A percentile compares a stretch with the other conserved stretches of the same genome.
These are phyloP conservation scores for Rhimphoctona megacephalus DNA, from an alignment of 2,888 invertebrate species.

Conservation along the genomic window DNA sequence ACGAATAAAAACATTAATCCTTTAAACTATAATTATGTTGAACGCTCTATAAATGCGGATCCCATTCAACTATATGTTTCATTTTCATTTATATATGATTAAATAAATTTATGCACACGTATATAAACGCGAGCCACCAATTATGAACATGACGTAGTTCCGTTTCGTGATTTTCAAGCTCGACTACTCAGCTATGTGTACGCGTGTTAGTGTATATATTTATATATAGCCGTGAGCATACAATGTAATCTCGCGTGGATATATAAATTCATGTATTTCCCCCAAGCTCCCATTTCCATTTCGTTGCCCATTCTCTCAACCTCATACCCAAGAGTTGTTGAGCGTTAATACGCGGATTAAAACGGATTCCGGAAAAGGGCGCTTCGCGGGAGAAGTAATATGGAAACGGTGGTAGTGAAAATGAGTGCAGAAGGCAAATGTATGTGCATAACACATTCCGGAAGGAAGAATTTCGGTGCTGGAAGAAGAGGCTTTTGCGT, in stretches of 20 bases:
- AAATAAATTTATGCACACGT: not conserved
- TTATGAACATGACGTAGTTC: constrained; percentile 1
- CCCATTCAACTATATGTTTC: not conserved
- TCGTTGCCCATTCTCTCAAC: constrained; percentile 6
- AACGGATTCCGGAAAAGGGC: constrained; percentile 58
- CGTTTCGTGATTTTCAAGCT: constrained; percentile 22
- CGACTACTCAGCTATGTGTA: not conserved
- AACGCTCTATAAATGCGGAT: not conserved
- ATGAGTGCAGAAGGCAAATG: constrained; percentile 51
- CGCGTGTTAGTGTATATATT: not conserved
- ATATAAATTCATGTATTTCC: constrained; percentile 65
- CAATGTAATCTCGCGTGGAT: constrained; percentile 65
- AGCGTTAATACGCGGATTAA: constrained; percentile 63
- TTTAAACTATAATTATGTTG: not conserved
- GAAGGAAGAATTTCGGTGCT: constrained; percentile 40
- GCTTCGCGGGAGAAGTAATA: constrained; percentile 48
- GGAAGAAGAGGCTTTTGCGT: not conserved
- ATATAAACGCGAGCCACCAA: not conserved
- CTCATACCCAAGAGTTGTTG: constrained; percentile 11
- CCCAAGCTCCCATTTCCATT: constrained; percentile 16
- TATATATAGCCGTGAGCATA: not conserved
- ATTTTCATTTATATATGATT: constrained; percentile 14
- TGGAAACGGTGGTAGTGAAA: constrained; percentile 45
- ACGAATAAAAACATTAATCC: not conserved
- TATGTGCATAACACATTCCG: constrained; percentile 43